Percentiles rank a stretch among this genome's conserved stretches.
Conservation (phyloP, 2,888 invertebrate species). For the Anoncus sp. region DNA sequence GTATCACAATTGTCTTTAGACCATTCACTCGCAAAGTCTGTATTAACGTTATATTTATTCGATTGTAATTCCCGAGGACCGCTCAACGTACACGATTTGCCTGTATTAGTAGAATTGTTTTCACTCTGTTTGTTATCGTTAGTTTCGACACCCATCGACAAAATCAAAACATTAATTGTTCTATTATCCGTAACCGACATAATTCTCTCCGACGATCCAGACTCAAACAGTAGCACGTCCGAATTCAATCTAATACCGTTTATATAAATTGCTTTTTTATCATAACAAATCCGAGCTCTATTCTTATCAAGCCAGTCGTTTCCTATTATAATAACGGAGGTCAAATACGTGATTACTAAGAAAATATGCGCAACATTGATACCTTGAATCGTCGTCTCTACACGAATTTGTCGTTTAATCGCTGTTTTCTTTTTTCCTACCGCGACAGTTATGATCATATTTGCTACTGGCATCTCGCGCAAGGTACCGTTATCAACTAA, state of each 20-base stretch:
- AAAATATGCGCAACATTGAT: background rate
- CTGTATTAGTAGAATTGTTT: too few relatives aligned
- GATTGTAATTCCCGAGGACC: too few relatives aligned
- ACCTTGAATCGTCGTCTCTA: background rate
- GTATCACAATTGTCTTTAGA: too few relatives aligned
- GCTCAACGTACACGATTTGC: too few relatives aligned
- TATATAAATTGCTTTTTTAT: conserved; percentile 6
- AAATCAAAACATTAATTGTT: background rate
- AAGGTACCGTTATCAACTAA: background rate
- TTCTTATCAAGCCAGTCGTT: conserved; percentile 18
- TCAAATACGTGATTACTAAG: conserved; percentile 5
- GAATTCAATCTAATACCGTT: background rate
- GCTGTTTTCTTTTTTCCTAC: conserved; percentile 9
- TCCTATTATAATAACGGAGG: too few relatives aligned
- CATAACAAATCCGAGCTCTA: background rate
- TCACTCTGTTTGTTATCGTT: too few relatives aligned
- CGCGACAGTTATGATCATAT: conserved; percentile 1
- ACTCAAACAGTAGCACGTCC: conserved; percentile 13
- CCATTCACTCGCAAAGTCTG: too few relatives aligned
- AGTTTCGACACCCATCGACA: too few relatives aligned
- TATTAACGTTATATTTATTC: too few relatives aligned
- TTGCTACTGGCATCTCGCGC: conserved; percentile 13
- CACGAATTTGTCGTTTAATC: background rate
- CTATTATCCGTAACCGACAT: background rate
- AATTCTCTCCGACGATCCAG: conserved; percentile 2